Evolutionary conservation across 2,113 vertebrate species (phyloP), one percentile per base, ranked within the genome.

Genomic region (Rhipidura dahli): DNA sequence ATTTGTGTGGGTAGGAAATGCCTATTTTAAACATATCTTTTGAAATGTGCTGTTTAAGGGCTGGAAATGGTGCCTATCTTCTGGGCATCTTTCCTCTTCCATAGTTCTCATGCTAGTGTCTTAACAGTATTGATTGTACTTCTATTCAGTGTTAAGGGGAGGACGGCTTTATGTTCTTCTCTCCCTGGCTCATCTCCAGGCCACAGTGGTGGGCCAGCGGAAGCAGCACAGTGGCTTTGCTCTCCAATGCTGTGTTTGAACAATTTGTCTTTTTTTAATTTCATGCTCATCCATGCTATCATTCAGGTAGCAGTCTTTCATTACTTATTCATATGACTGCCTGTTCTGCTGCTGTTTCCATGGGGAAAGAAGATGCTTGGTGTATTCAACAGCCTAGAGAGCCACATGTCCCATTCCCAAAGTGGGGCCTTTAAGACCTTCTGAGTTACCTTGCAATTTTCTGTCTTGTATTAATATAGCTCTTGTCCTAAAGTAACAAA

Each of bases 401-500:
- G 13, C 13, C 31, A 33, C 1, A 0, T 31, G 16, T 27, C 68
- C n/a, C 9, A 4, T 31, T 73, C 22, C 31, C 22, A 42, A 28
- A 1, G 2, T 14, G 27, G 22, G 7, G 7, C 10, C 3, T 56
- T 45, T 27, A 59, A 40, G 6, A 8, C 51, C 31, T 78, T 57
- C 7, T 20, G 35, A 37, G 21, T 49, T 86, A 64, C 17, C 18
- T 54, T 63, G 35, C 59, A 85, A 66, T 27, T 9, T 23, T 78
- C 13, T 22, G 31, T 54, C 35, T 51, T 59, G 7, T 39, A 39
- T 59, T 51, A 21, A 15, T 31, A 15, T 18, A 71, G 27, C 9
- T 68, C 3, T 7, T 59, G 14, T 26, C 24, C 75, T 50, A 42
- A 71, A 56, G 17, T 49, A 60, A 37, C 23, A 69, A 91, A 87